Percentiles rank a stretch among this genome's conserved stretches.
Evolutionary conservation across 1,140 invertebrate genomes (phyloP).

Genomic region (Drosophila ambigua): DNA sequence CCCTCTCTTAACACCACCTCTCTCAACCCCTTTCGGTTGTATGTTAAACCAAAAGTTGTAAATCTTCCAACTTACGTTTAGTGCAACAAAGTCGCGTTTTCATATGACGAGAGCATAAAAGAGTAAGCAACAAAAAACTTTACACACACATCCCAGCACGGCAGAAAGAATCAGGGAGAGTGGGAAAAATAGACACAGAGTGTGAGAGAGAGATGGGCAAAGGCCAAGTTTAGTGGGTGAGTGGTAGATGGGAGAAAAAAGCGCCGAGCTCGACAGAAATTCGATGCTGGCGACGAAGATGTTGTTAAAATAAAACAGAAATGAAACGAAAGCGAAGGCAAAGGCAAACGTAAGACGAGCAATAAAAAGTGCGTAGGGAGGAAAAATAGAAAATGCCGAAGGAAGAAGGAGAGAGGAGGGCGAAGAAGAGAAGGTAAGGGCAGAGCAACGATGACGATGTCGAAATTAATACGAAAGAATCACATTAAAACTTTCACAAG

Average conservation of each 20-base stretch:
- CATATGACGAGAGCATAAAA: slow-evolving; percentile 69
- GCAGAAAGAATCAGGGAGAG: slow-evolving; percentile 16
- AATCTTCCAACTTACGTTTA: slow-evolving; percentile 71
- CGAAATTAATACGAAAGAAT: slow-evolving; percentile 82
- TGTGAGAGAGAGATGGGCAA: slow-evolving; percentile 23
- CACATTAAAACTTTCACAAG: slow-evolving; percentile 78
- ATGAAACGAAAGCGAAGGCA: slow-evolving; percentile 48
- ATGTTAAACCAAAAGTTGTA: slow-evolving; percentile 72
- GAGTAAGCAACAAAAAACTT: slow-evolving; percentile 43
- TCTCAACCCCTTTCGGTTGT: not conserved
- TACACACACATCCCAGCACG: slow-evolving; percentile 27
- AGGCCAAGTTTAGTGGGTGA: slow-evolving; percentile 40
- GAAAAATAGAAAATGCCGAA: slow-evolving; percentile 67
- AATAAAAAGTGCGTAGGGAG: slow-evolving; percentile 77
- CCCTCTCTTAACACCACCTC: not conserved
- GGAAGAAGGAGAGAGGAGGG: slow-evolving; percentile 1
- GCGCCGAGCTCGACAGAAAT: slow-evolving; percentile 70
- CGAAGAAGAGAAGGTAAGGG: not conserved
- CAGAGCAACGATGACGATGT: slow-evolving; percentile 72
- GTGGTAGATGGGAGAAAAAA: slow-evolving; percentile 28
- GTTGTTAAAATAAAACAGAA: slow-evolving; percentile 78
- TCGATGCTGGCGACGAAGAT: slow-evolving; percentile 67
- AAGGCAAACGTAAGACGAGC: slow-evolving; percentile 54
- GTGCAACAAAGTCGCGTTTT: slow-evolving; percentile 77
- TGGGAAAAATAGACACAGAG: not conserved